A percentile compares a stretch with the other conserved stretches of the same genome.
These are phyloP conservation scores for Diplolepis rosae DNA, from an alignment of 2,888 invertebrate genomes.

Conservation along the genomic window DNA sequence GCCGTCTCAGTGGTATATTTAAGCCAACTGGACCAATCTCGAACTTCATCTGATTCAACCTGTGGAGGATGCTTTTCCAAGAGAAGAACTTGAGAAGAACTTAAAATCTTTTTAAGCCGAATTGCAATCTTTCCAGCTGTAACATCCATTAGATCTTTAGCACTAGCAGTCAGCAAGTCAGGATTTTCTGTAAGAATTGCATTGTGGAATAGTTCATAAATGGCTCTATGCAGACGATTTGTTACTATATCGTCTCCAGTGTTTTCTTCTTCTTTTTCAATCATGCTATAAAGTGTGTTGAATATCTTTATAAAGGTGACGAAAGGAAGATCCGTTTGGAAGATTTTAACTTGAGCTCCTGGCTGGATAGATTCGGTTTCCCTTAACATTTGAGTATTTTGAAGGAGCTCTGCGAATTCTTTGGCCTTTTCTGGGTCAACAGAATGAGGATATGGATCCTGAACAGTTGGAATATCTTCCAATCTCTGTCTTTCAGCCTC, in stretches of 20 bases:
- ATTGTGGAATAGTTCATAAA: constrained; percentile 59
- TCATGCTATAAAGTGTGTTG: constrained; percentile 56
- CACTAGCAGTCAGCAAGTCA: constrained; percentile 47
- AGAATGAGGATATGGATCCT: too few species aligned
- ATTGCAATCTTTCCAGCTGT: constrained; percentile 61
- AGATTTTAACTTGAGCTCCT: constrained; percentile 13
- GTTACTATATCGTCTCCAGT: constrained; percentile 44
- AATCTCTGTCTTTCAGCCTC: constrained; percentile 7
- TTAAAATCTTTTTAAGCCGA: constrained; percentile 57
- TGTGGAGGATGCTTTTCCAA: constrained; percentile 52
- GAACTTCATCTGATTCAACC: constrained; percentile 58
- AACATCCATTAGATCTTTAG: constrained; percentile 53
- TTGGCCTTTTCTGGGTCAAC: constrained; percentile 23
- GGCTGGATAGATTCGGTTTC: background rate
- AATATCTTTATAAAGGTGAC: constrained; percentile 59
- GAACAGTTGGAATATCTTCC: background rate
- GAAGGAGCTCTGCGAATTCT: background rate
- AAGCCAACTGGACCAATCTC: constrained; percentile 61
- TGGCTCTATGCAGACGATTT: constrained; percentile 61
- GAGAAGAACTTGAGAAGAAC: constrained; percentile 52
- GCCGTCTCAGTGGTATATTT: constrained; percentile 50
- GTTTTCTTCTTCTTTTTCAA: constrained; percentile 53
- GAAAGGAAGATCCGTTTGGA: constrained; percentile 59
- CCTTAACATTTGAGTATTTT: too few species aligned
- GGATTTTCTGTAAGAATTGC: constrained; percentile 53